Base-by-base conservation (phyloP, 2,888 invertebrate species). In the Tiliacea citrago region DNA sequence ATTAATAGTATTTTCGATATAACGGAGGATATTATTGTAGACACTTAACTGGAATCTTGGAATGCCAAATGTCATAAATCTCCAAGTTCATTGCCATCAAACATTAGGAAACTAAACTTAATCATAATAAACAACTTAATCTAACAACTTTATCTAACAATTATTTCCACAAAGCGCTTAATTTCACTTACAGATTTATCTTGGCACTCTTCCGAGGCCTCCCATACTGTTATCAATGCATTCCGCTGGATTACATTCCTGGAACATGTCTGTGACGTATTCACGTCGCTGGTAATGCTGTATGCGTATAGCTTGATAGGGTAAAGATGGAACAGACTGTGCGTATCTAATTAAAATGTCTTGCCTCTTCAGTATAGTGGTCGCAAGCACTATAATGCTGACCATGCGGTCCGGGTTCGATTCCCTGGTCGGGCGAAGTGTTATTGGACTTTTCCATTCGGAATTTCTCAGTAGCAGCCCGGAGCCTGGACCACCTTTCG, bases 201-300 rank as follows among this genome's bases (percentile, higher is more conserved):
- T 73, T 67, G 69, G 67, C 66, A 47, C n/a, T 67, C n/a, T 55
- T 53, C 51, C 24, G 68, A 81, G 87, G 82, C 82, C 87, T 79
- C 88, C 88, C 88, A 82, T 68, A 81, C 73, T 77, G 79, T 84
- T 88, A 88, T 88, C 86, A 85, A 70, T 73, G 82, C 88, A 88
- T 88, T 88, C 88, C 86, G 51, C 45, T 51, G 80, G 84, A 88
- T 88, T 82, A 88, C 81, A 79, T 86, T 74, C 79, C 49, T 67
- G 67, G 67, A 61, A 70, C 72, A 35, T 77, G 53, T 45, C 9
- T 13, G 53, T 79, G 69, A 75, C 75, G 79, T 79, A 68, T 79
- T 69, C 68, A n/a, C 39, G 49, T 62, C 21, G 58, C 65, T 51
- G 8, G 4, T n/a, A 45, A 29, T 18, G 45, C 65, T 58, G 35